Evolutionary conservation across 2,888 invertebrate species (phyloP), one percentile per base, ranked within the genome.

Genomic region (Lasioglossum malachurum): DNA sequence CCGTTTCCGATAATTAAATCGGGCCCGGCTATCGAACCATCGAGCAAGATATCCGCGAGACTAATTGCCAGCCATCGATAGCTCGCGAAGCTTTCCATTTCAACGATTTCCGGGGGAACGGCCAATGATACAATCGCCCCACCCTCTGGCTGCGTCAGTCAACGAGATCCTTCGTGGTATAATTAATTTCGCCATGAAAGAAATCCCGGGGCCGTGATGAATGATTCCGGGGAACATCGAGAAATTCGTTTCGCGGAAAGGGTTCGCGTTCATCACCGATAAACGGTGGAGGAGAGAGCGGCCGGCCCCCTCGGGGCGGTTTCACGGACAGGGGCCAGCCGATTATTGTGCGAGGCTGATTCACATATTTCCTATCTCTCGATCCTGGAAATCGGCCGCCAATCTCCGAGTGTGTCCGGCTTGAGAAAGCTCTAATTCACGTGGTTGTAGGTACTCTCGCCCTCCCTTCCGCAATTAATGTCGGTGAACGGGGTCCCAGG

Each of bases 381-480:
- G 38, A 23, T 69, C 38, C 23, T 69, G 38, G 4, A 69, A 69
- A 69, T 69, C 69, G 38, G 69, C 1, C 38, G 69, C 23, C 38
- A 38, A 35, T 38, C 69, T 69, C 5, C 38, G 38, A 69, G 31
- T 31, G 69, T 69, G 69, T 69, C 38, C 38, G 69, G n/a, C 10
- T 38, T 23, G 69, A 69, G 38, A 12, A 69, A 10, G 4, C 38
- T 38, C 23, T 38, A 38, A 53, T 67, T 53, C 46, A 49, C n/a
- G n/a, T 49, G 69, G 35, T 38, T 12, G n/a, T 12, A 4, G 57
- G 49, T 67, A 49, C 27, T 69, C 38, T 49, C 46, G 8, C 64
- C 64, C 35, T 7, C 35, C 8, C 35, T 72, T 44, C 67, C 31
- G 27, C 73, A 80, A 87, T 87, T 87, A 87, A 86, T 86, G 83